Base-by-base conservation (phyloP, 2,888 invertebrate genomes). In the Pseudococcus viburni region DNA sequence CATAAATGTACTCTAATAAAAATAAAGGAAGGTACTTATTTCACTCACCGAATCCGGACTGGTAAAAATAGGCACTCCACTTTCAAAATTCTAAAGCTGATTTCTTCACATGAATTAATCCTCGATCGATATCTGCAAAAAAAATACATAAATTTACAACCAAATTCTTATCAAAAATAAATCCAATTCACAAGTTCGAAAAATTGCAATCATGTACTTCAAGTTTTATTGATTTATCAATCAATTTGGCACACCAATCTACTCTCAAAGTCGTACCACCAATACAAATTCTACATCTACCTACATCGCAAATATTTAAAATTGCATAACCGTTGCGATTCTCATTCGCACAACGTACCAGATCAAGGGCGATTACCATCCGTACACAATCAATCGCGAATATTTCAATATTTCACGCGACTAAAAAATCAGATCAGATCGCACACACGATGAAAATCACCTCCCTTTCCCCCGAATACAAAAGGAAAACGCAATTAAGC, bases 321-420 rank as follows among this genome's bases (percentile, higher is more conserved):
- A 33, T 77, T 39, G n/a, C 77, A 77, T n/a, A 77, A 77, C 42
- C 17, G 17, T 77, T 17, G 17, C 33, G 17, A 77, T 77, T 77
- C 39, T 39, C 33, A 77, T 77, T 77, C 77, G 39, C 39, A 33
- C 4, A 77, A 42, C 77, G 39, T 77, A 77, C 39, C 77, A 42
- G 77, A 77, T 77, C 77, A 77, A 77, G 77, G 77, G 64, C 77
- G 39, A 77, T 64, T 22, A 22, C 22, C 22, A 64, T 22, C 22
- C 5, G 22, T 64, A 0, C 7, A 22, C 7, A 64, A 64, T 64
- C 64, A 64, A 64, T 22, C 64, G 1, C 22, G 19, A 64, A 64
- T 42, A 42, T 42, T 42, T 42, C 42, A 7, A 12, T 22, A 64
- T 64, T 64, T 22, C 64, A 64, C 64, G 11, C 22, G 1, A 9